Percentiles rank a stretch among this genome's conserved stretches.
phyloP scores from a whole-genome alignment of 2,113 vertebrate genomes.

The Nibea albiflora region DNA sequence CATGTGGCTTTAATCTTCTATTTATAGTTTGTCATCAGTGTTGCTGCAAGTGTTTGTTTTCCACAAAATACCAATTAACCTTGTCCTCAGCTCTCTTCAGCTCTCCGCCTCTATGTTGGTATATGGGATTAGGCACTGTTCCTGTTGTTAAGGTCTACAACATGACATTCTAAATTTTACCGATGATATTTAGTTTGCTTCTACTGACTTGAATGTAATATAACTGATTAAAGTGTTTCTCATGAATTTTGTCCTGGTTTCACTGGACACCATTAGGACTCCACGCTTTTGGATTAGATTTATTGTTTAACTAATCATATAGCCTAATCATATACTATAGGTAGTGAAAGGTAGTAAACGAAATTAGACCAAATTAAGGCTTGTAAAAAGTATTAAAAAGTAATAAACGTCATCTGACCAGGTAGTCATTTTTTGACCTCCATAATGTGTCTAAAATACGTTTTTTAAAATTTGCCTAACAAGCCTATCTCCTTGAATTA shows the following conservation, averaged over 20 bases:
- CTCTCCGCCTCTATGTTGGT: conserved; percentile 61
- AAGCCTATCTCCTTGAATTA: too few relatives aligned
- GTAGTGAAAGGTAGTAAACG: too few relatives aligned
- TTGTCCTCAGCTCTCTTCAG: conserved; percentile 24
- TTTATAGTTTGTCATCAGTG: conserved; percentile 38
- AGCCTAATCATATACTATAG: too few relatives aligned
- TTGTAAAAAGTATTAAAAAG: too few relatives aligned
- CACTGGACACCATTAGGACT: not conserved
- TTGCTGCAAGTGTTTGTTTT: conserved; percentile 66
- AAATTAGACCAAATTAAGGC: too few relatives aligned
- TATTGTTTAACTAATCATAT: not conserved
- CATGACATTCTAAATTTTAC: conserved; percentile 64
- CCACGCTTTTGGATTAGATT: not conserved
- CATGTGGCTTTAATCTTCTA: conserved; percentile 2
- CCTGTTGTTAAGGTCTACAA: conserved; percentile 60
- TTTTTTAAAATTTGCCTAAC: too few relatives aligned
- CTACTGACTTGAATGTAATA: conserved; percentile 39
- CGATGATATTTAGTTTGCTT: conserved; percentile 46
- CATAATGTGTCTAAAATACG: too few relatives aligned
- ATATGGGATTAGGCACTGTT: conserved; percentile 66
- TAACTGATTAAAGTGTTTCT: conserved; percentile 25
- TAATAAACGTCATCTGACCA: too few relatives aligned
- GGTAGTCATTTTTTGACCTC: too few relatives aligned
- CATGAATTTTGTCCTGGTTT: not conserved
- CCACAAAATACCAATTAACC: conserved; percentile 63